A percentile compares a stretch with the other conserved stretches of the same genome.
phyloP scores from a whole-genome alignment of 2,888 invertebrate species.

The Pyrochroa serraticornis region DNA sequence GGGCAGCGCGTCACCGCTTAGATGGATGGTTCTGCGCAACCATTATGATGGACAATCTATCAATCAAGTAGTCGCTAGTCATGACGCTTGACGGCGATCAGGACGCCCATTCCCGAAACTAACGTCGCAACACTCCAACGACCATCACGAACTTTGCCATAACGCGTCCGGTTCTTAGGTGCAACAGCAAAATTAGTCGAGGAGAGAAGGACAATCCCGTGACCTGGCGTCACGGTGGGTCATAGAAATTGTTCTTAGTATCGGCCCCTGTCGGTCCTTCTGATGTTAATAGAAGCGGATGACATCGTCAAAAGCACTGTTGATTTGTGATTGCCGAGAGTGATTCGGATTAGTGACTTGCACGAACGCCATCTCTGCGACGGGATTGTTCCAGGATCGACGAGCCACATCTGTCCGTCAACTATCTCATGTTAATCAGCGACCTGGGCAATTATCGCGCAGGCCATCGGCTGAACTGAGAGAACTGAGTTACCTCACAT shows the following conservation, averaged over 20 bases:
- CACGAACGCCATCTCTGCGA: slow-evolving; percentile 22
- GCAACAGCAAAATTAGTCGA: too few species aligned
- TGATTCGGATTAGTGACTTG: slow-evolving; percentile 25
- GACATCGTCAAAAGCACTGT: slow-evolving; percentile 24
- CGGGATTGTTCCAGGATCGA: slow-evolving; percentile 19
- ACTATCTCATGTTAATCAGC: background rate
- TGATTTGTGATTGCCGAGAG: slow-evolving; percentile 24
- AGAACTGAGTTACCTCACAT: too few species aligned
- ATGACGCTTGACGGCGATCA: slow-evolving; percentile 50
- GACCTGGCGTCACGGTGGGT: slow-evolving; percentile 15
- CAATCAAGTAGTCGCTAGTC: slow-evolving; percentile 56
- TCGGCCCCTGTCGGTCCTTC: slow-evolving; percentile 23
- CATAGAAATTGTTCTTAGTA: slow-evolving; percentile 20
- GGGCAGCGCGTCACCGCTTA: slow-evolving; percentile 48
- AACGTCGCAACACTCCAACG: background rate
- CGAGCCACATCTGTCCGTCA: slow-evolving; percentile 24
- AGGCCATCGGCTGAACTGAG: too few species aligned
- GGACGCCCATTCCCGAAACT: slow-evolving; percentile 27
- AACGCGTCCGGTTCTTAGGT: background rate
- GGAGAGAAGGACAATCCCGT: too few species aligned
- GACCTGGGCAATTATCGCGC: too few species aligned
- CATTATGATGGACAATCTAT: slow-evolving; percentile 60
- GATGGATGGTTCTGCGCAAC: slow-evolving; percentile 57
- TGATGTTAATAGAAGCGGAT: slow-evolving; percentile 29
- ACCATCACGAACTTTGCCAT: background rate